Base-by-base conservation (phyloP, 1,140 invertebrate genomes). In the Drosophila littoralis region DNA sequence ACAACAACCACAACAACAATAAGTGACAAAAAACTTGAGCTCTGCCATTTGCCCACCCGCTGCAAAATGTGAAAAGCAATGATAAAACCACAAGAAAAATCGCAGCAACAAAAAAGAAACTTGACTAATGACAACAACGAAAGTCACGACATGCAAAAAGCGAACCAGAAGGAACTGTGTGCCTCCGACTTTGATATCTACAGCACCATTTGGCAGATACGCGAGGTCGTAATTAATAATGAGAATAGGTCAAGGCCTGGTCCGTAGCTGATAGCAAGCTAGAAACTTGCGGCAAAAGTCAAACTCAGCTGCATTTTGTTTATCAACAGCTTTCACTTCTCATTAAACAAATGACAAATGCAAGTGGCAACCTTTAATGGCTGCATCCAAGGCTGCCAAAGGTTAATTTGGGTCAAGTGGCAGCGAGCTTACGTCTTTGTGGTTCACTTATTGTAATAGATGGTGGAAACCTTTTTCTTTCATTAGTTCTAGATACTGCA, bases 171-270 rank as follows among this genome's bases (percentile, higher is more conserved):
- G 45, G 8, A 40, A 51, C 28, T 45, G n/a, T 13, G 10, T 12
- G 6, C 46, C 52, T 9, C 17, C 36, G 32, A 2, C 43, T 28
- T 28, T 38, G 32, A 46, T 43, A 45, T 43, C 33, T 42, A 12
- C 6, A 58, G 22, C 17, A 54, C 10, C 57, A 33, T 59, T 72
- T 67, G 22, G 28, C 48, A 59, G 58, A 40, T 52, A 60, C 35
- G n/a, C 52, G 42, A 17, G 45, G 13, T 52, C 45, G 45, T 70
- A 70, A 84, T 85, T 84, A 85, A 81, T 81, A 77, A 67, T 85
- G 57, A 61, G 36, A 17, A 10, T 17, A 51, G 58, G 42, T 33
- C 66, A 42, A 68, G 45, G 61, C 36, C 81, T 85, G 81, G 48
- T 36, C 13, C 22, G 35, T n/a, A 28, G 43, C 58, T 74, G 81